Evolutionary conservation across 2,113 vertebrate species (phyloP), one percentile per base, ranked within the genome.

Genomic region (Varanus komodoensis): DNA sequence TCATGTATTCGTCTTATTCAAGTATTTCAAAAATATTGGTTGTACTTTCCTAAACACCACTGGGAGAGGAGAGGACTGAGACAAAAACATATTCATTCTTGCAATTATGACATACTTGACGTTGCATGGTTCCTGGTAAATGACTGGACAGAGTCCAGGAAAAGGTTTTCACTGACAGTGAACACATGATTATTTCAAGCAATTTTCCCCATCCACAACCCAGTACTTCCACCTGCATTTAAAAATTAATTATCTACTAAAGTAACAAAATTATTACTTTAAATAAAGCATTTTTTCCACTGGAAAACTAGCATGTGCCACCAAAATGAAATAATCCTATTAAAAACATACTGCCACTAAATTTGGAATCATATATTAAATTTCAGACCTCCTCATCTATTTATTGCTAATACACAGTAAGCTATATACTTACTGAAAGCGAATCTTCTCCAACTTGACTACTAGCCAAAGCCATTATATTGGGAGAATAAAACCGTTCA

Each of bases 401-500:
- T n/a, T n/a, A 44, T 44, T 44, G 67, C 17, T 14, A 87, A 69
- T 11, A 69, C 4, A 68, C 34, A 21, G 12, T 44, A 79, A 82
- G 87, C 89, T 89, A 91, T 67, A 5, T 64, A 97, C 99, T 97
- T 97, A 99, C 99, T 84, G 99, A 99, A 85, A 99, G 98, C 0
- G 99, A 99, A 96, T 99, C 99, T 94, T 99, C 99, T 94, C 99
- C 99, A 2, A 99, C 97, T 91, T 99, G 99, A 96, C 99, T 99
- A 96, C 99, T 99, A 88, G 99, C 99, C 93, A 99, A 95, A 61
- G 99, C 99, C 97, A 99, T 99, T 93, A 99, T 97, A 94, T 99
- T 99, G 11, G 99, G 99, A 17, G 99, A 99, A 96, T 99, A 99
- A 96, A 99, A 99, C 48, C 98, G 97, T 93, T 99, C 99, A 77